Conservation (phyloP, 2,888 invertebrate genomes). For the Coleophora flavipennella region DNA sequence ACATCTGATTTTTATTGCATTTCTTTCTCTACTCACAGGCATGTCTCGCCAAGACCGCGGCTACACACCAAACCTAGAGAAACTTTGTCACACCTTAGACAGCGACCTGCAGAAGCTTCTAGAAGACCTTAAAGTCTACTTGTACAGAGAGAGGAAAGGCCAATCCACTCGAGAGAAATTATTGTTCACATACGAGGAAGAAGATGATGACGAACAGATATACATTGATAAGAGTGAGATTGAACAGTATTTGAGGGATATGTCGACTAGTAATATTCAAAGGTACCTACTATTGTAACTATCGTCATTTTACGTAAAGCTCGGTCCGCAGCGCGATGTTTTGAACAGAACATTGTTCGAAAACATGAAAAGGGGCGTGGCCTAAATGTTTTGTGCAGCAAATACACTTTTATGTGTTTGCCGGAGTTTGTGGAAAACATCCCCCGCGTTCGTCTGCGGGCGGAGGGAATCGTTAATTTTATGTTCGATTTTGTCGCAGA, state of each 20-base stretch:
- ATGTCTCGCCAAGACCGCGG: conserved; percentile 87
- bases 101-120: conserved; percentile 74
- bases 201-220: conserved; percentile 45
- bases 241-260: conserved; percentile 64
- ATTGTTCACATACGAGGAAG: conserved; percentile 47
- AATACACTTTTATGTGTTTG: too few species aligned
- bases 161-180: conserved; percentile 27
- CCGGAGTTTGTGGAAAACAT: too few species aligned
- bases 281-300: conserved; percentile 34
- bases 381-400: too few species aligned
- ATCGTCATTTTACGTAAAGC: neutral
- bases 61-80: conserved; percentile 80
- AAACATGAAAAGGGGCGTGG: too few species aligned
- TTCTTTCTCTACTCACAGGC: conserved; percentile 27
- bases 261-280: conserved; percentile 57
- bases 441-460: too few species aligned
- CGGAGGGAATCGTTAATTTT: too few species aligned
- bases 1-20: too few species aligned
- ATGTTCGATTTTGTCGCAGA: too few species aligned
- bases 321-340: neutral
- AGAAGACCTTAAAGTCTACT: conserved; percentile 78
- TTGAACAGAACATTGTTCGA: too few species aligned
- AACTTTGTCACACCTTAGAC: conserved; percentile 78
- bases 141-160: conserved; percentile 68
- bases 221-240: conserved; percentile 63